A percentile compares a stretch with the other conserved stretches of the same genome.
phyloP scores from a whole-genome alignment of 2,888 invertebrate genomes.

The Seira musarum region DNA sequence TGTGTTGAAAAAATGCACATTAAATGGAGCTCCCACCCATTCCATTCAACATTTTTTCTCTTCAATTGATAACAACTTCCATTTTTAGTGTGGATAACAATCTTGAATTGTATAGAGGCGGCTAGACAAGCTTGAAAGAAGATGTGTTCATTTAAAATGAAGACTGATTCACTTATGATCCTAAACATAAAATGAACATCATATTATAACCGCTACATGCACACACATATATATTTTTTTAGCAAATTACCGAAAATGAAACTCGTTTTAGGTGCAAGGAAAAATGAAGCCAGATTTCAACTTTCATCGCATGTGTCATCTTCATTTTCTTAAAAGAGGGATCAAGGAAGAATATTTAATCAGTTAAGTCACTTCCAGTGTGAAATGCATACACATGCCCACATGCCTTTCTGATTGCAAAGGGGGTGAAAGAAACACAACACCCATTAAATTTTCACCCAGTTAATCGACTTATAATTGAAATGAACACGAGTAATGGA shows the following conservation, averaged over 20 bases:
- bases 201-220: too few relatives aligned
- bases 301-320: background rate
- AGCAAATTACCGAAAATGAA: background rate
- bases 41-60: background rate
- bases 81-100: background rate
- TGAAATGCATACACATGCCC: background rate
- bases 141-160: background rate
- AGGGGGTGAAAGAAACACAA: conserved; percentile 16
- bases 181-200: too few relatives aligned
- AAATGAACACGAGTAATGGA: conserved; percentile 56
- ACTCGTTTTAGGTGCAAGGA: background rate
- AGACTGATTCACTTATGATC: too few relatives aligned
- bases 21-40: background rate
- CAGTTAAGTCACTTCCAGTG: conserved; percentile 4
- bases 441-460: conserved; percentile 49
- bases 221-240: too few relatives aligned
- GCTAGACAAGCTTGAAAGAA: background rate
- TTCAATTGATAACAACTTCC: background rate
- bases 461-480: conserved; percentile 55
- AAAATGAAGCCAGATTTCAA: too few relatives aligned
- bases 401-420: background rate
- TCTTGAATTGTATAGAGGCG: background rate
- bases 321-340: background rate
- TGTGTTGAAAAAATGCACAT: background rate
- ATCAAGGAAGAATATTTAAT: conserved; percentile 11